Base-by-base conservation (phyloP, 2,797 vertebrate genomes). In the Xiphorhynchus erythropygius region DNA sequence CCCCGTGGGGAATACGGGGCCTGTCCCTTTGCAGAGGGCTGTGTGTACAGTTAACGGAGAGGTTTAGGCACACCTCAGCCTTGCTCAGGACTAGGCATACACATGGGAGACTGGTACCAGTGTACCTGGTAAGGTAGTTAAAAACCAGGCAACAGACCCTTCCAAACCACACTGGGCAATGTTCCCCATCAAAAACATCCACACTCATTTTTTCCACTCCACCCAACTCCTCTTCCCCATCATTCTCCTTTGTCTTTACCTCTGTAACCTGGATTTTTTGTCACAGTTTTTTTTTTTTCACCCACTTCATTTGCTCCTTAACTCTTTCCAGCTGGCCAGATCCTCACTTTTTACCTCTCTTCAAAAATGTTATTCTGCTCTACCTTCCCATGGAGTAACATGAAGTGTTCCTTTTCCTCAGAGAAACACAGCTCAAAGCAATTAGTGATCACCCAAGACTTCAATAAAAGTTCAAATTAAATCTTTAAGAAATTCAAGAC, bases 1-100 rank as follows among this genome's bases (percentile, higher is more conserved):
- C 21, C n/a, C 4, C 35, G 0, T 7, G 11, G 5, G 23, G 28
- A 46, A 12, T 0, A 2, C 0, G 1, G 17, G 13, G 1, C 25
- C 32, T 6, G 32, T 44, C 27, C 37, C 49, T 28, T 27, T 11
- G n/a, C 60, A n/a, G 18, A 50, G 11, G 18, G 44, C 30, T 81
- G 17, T 2, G 1, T 5, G 9, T 28, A 23, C n/a, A 59, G 64
- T 23, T 80, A 53, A 41, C 0, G 18, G 8, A 74, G 27, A 30
- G 5, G 42, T 35, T 18, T 19, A 18, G 10, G 42, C 39, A 13
- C n/a, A 44, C 5, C 21, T 12, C 23, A 44, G 15, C 49, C 44
- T 70, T 59, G n/a, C 62, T 59, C 35, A 39, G 42, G 19, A 25
- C 28, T 2, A 3, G 47, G 11, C 19, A 9, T 1, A 10, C 14